Conservation (phyloP, 2,888 invertebrate genomes). For the Oscheius sp. region DNA sequence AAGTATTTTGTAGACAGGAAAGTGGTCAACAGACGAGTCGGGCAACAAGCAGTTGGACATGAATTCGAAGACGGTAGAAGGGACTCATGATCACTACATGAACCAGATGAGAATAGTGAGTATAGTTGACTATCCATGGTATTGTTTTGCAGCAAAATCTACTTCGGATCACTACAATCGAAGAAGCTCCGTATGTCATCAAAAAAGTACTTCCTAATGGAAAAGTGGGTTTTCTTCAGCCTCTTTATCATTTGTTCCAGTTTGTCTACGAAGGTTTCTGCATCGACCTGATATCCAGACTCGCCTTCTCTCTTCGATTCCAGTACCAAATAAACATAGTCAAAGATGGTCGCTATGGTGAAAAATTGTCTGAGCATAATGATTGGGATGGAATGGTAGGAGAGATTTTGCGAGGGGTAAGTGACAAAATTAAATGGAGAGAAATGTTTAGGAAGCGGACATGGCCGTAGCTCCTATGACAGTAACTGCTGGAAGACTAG, state of each 20-base stretch:
- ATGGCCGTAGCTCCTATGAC: slow-evolving; percentile 95
- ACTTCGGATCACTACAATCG: slow-evolving; percentile 73
- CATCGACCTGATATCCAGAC: slow-evolving; percentile 80
- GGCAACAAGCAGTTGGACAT: slow-evolving; percentile 53
- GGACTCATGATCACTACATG: slow-evolving; percentile 59
- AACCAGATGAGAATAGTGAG: slow-evolving; percentile 28
- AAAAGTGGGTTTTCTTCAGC: slow-evolving; percentile 79
- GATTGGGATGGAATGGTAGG: slow-evolving; percentile 74
- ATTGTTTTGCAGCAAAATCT: slow-evolving; percentile 49
- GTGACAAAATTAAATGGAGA: background rate
- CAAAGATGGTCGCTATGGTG: slow-evolving; percentile 73
- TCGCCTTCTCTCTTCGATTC: slow-evolving; percentile 62
- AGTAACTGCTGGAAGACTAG: slow-evolving; percentile 93
- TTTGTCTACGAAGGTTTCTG: slow-evolving; percentile 80
- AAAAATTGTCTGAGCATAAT: slow-evolving; percentile 57
- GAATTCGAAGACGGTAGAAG: slow-evolving; percentile 55
- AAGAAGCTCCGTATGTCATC: slow-evolving; percentile 75
- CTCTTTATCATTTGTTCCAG: slow-evolving; percentile 71
- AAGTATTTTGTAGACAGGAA: slow-evolving; percentile 56
- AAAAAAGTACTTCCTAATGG: slow-evolving; percentile 66
- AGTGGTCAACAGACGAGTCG: slow-evolving; percentile 57
- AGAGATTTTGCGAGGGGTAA: slow-evolving; percentile 64
- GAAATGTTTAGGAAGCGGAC: slow-evolving; percentile 84
- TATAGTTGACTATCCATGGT: background rate
- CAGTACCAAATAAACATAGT: slow-evolving; percentile 72